Percentiles rank a stretch among this genome's conserved stretches.
These are phyloP conservation scores for Drosophila pullipes DNA, from an alignment of 2,888 invertebrate species.

Conservation along the genomic window DNA sequence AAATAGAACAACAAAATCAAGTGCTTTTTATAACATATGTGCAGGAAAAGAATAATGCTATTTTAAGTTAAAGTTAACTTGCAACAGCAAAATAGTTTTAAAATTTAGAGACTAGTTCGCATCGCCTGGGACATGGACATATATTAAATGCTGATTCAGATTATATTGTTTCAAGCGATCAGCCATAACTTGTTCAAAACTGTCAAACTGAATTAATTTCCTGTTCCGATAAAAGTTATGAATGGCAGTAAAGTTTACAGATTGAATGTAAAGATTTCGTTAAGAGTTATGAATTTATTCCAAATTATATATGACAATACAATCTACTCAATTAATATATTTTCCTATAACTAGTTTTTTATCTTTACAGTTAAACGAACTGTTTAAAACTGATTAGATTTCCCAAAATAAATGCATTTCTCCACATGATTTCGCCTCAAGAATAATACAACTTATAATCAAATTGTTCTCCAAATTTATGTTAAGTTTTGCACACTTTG, in stretches of 20 bases:
- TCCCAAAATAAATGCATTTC: not conserved
- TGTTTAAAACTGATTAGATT: not conserved
- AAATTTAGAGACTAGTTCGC: not conserved
- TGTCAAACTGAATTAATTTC: not conserved
- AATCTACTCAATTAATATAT: not conserved
- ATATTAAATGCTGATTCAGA: not conserved
- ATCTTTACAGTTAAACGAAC: not conserved
- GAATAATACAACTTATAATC: not conserved
- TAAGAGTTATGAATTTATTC: not conserved
- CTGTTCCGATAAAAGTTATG: not conserved
- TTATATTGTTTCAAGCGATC: not conserved
- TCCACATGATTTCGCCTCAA: too few relatives aligned
- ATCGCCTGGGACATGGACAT: not conserved
- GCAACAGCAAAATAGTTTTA: not conserved
- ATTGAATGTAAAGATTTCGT: not conserved
- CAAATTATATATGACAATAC: not conserved
- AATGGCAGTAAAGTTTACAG: not conserved
- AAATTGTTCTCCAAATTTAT: not conserved
- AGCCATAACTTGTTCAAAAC: not conserved
- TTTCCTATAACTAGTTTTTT: not conserved
- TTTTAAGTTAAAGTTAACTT: not conserved
- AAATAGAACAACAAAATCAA: slow-evolving; percentile 5
- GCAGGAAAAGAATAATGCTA: not conserved
- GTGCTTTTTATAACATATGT: slow-evolving; percentile 3
- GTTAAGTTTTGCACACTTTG: not conserved